Evolutionary conservation across 2,113 vertebrate species (phyloP).

Genomic region (Ursus arctos): DNA sequence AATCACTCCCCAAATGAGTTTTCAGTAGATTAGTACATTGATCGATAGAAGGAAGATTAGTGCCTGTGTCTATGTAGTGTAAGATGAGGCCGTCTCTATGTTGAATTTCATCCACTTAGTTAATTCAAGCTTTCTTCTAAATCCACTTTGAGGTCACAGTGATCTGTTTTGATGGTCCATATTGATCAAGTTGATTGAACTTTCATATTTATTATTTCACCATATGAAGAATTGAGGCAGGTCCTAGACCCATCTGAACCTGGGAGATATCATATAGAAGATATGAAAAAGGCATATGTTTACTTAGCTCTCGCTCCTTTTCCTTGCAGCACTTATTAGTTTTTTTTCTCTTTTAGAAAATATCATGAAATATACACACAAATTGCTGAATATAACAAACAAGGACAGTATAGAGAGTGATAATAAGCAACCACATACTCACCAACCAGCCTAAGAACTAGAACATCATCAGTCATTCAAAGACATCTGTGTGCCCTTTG

Average conservation of each 20-base stretch:
- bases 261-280: background rate
- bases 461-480: background rate
- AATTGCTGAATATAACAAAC: background rate
- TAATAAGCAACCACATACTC: background rate
- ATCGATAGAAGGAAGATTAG: background rate
- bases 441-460: background rate
- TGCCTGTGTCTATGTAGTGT: background rate
- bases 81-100: background rate
- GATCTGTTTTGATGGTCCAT: background rate
- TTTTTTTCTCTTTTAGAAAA: constrained; percentile 28
- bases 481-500: background rate
- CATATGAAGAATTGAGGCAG: background rate
- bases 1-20: background rate
- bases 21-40: background rate
- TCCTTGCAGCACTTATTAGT: background rate
- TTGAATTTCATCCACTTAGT: background rate
- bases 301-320: background rate
- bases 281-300: background rate
- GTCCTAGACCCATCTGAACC: background rate
- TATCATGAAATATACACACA: background rate
- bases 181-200: background rate
- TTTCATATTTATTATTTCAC: background rate
- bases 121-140: background rate
- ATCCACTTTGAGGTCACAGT: background rate
- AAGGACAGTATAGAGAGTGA: background rate